Evolutionary conservation across 2,113 vertebrate species (phyloP).

Genomic region (Myrmophylax atrothorax): DNA sequence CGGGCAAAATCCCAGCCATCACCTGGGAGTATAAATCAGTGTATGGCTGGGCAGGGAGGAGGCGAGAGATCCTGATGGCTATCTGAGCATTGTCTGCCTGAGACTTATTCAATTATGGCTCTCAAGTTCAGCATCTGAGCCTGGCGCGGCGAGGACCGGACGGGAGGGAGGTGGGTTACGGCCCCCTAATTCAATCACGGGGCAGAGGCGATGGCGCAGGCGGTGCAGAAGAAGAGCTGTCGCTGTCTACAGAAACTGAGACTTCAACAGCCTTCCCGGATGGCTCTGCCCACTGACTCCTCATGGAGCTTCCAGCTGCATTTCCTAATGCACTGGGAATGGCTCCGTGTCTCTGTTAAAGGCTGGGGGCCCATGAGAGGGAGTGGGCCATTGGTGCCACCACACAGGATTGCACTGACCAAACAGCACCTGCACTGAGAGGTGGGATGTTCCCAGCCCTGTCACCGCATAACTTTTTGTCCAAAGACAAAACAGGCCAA

Average conservation of each 20-base stretch:
- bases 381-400: accelerated
- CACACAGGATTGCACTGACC: accelerated
- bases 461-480: not conserved
- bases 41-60: not conserved
- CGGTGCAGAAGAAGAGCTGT: not conserved
- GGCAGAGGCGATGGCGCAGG: not conserved
- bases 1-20: not conserved
- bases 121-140: constrained; percentile 41
- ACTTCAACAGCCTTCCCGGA: not conserved
- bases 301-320: not conserved
- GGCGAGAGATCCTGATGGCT: constrained; percentile 28
- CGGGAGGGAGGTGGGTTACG: not conserved
- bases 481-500: not conserved
- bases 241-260: not conserved
- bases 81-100: constrained; percentile 18
- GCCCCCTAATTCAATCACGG: constrained; percentile 57
- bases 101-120: constrained; percentile 35
- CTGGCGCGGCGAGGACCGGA: not conserved
- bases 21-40: not conserved
- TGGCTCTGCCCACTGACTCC: not conserved
- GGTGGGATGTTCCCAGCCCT: not conserved
- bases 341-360: accelerated
- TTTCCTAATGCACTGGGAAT: accelerated
- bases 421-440: not conserved
- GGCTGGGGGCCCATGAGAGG: not conserved